These are phyloP conservation scores for Piscicola geometra DNA, from an alignment of 2,888 invertebrate genomes.

Conservation along the genomic window DNA sequence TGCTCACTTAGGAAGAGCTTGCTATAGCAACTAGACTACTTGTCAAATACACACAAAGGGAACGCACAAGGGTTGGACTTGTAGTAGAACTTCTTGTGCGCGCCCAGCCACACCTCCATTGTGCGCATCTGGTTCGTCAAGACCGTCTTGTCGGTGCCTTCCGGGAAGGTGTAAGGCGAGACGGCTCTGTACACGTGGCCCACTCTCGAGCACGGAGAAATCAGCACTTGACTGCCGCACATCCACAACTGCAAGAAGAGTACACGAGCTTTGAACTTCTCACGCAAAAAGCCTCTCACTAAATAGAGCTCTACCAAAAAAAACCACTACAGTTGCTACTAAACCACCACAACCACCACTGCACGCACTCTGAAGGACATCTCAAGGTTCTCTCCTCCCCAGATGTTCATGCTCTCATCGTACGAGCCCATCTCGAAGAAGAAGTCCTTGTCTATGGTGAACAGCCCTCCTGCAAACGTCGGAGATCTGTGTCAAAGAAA, in stretches of 20 bases:
- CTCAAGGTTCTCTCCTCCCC: slow-evolving; percentile 94
- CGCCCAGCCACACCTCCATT: slow-evolving; percentile 99
- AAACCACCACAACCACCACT: background rate
- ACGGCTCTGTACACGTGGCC: slow-evolving; percentile 57
- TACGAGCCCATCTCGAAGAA: slow-evolving; percentile 97
- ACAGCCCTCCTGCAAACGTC: slow-evolving; percentile 43
- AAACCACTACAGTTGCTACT: background rate
- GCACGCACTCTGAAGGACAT: slow-evolving; percentile 82
- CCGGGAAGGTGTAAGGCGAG: slow-evolving; percentile 97
- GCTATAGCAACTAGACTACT: background rate
- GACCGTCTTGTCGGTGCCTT: slow-evolving; percentile 79
- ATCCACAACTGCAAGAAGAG: slow-evolving; percentile 52
- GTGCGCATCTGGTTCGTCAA: slow-evolving; percentile 92
- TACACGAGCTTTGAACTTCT: no score
- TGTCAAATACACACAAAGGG: background rate
- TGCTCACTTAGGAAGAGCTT: background rate
- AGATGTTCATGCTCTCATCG: slow-evolving; percentile 98
- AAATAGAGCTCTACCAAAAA: background rate
- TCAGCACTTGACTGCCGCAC: slow-evolving; percentile 55
- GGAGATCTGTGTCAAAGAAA: slow-evolving; percentile 41
- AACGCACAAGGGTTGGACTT: slow-evolving; percentile 54
- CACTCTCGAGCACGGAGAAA: slow-evolving; percentile 55
- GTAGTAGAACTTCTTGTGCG: slow-evolving; percentile 73
- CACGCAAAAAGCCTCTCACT: no score
- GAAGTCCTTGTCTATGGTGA: slow-evolving; percentile 72